Conservation (phyloP, 2,797 vertebrate genomes). For the Lagocephalus sceleratus region DNA sequence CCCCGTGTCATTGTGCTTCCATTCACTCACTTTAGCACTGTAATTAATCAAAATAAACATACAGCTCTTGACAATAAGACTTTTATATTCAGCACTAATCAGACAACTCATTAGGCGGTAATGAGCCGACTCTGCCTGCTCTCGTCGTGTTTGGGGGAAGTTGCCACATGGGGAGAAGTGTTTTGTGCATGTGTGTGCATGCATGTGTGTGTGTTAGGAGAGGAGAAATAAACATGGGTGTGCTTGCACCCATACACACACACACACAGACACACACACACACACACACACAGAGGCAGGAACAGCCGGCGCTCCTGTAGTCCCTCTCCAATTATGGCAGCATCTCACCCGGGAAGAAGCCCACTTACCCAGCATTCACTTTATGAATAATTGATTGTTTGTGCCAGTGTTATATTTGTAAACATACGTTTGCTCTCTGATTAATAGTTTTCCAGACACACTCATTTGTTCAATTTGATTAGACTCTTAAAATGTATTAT, state of each 20-base stretch:
- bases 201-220: conserved; percentile 8
- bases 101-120: conserved; percentile 79
- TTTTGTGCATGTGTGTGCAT: conserved; percentile 27
- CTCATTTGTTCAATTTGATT: conserved; percentile 77
- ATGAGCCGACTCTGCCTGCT: conserved; percentile 69
- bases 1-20: conserved; percentile 59
- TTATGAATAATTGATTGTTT: conserved; percentile 82
- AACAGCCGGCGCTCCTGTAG: conserved; percentile 55
- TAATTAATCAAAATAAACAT: conserved; percentile 80
- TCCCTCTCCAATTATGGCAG: conserved; percentile 77
- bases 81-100: conserved; percentile 74
- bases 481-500: conserved; percentile 73
- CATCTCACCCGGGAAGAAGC: conserved; percentile 76
- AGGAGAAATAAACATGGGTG: not conserved
- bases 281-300: conserved; percentile 35
- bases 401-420: conserved; percentile 73
- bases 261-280: conserved; percentile 29
- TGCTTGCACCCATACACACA: conserved; percentile 16
- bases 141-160: conserved; percentile 67
- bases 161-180: conserved; percentile 52
- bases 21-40: conserved; percentile 69
- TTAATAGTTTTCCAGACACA: conserved; percentile 75
- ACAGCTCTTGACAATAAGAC: conserved; percentile 69
- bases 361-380: conserved; percentile 71
- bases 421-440: conserved; percentile 71